Evolutionary conservation across 1,140 invertebrate genomes (phyloP).

Genomic region (Drosophila yakuba): DNA sequence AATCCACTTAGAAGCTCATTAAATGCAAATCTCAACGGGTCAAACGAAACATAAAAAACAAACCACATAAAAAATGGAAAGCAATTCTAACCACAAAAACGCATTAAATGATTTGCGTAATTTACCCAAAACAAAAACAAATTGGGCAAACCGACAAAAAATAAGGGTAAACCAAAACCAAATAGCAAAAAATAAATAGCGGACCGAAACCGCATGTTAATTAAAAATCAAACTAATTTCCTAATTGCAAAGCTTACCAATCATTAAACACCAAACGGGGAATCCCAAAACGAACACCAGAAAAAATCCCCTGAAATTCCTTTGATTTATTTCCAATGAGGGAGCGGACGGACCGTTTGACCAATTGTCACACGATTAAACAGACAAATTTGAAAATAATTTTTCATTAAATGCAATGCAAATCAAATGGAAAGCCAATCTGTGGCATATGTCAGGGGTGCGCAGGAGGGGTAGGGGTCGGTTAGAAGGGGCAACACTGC

Average conservation of each 20-base stretch:
- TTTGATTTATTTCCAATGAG: conserved; percentile 70
- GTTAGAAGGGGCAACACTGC: conserved; percentile 43
- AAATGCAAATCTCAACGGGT: conserved; percentile 71
- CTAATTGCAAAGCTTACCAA: conserved; percentile 80
- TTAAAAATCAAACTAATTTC: conserved; percentile 84
- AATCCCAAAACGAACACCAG: conserved; percentile 26
- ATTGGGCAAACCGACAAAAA: conserved; percentile 14
- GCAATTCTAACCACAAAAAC: conserved; percentile 79
- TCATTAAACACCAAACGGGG: conserved; percentile 69
- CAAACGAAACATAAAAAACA: conserved; percentile 35
- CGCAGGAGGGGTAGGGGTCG: background rate
- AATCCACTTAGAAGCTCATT: conserved; percentile 81
- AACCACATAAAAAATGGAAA: conserved; percentile 40
- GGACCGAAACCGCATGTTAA: conserved; percentile 75
- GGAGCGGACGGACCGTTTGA: conserved; percentile 50
- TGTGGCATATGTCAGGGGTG: conserved; percentile 59
- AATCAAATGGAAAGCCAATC: conserved; percentile 75
- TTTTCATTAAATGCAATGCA: conserved; percentile 82
- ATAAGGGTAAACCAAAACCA: conserved; percentile 33
- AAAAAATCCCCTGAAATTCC: conserved; percentile 38
- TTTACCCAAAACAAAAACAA: conserved; percentile 62
- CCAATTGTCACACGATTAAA: conserved; percentile 82
- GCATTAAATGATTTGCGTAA: conserved; percentile 80
- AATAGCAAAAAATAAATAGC: conserved; percentile 57
- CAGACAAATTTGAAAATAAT: conserved; percentile 83